Percentiles rank a stretch among this genome's conserved stretches.
These are phyloP conservation scores for Propsilocerus akamusi DNA, from an alignment of 1,140 invertebrate species.

Conservation along the genomic window DNA sequence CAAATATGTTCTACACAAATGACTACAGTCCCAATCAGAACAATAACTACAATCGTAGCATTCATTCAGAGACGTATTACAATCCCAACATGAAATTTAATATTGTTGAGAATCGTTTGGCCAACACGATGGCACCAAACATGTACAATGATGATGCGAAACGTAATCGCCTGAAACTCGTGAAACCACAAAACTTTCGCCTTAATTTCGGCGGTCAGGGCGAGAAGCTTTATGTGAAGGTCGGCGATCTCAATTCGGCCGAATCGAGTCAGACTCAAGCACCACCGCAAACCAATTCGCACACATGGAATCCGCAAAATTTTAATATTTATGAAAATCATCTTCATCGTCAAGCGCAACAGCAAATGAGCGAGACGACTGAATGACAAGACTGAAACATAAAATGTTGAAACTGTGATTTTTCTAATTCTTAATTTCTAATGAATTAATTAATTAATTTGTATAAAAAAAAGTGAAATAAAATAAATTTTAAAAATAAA, in stretches of 20 bases:
- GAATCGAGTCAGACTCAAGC: neutral
- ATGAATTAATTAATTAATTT: no score
- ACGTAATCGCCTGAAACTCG: constrained; percentile 6
- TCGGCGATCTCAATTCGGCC: constrained; percentile 8
- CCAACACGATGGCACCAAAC: constrained; percentile 19
- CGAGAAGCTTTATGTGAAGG: constrained; percentile 8
- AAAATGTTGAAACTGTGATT: no score
- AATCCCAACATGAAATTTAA: constrained; percentile 24
- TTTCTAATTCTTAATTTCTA: no score
- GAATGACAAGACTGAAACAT: no score
- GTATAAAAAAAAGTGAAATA: no score
- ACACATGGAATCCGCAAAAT: neutral
- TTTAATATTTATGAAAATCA: constrained; percentile 3
- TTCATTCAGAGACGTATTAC: constrained; percentile 32
- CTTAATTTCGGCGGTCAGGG: constrained; percentile 5
- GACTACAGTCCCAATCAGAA: no score
- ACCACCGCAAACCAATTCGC: neutral
- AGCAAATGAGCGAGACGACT: no score
- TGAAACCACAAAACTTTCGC: neutral
- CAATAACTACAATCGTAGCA: constrained; percentile 29
- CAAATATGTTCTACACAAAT: constrained; percentile 11
- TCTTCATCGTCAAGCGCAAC: neutral
- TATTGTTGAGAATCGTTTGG: constrained; percentile 22
- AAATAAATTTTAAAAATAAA: no score
- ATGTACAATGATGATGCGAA: constrained; percentile 13